Percentiles rank a stretch among this genome's conserved stretches.
phyloP scores from a whole-genome alignment of 2,797 vertebrate genomes.

The Hippoglossus hippoglossus region DNA sequence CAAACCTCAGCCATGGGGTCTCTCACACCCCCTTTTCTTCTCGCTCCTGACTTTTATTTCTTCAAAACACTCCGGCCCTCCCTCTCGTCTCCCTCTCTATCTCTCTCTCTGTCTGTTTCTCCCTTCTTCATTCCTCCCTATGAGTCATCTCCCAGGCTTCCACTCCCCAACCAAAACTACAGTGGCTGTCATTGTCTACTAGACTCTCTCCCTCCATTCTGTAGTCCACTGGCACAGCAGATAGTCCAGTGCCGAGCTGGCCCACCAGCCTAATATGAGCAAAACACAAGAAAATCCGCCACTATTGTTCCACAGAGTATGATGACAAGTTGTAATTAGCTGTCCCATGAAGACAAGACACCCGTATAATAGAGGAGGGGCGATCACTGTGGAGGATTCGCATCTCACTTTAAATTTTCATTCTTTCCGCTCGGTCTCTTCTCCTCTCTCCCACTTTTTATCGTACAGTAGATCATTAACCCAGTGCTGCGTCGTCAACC shows the following conservation, averaged over 20 bases:
- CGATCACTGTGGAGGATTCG: conserved; percentile 41
- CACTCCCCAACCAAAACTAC: conserved; percentile 72
- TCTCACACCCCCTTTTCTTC: conserved; percentile 54
- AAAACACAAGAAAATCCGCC: conserved; percentile 2
- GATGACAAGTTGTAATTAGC: conserved; percentile 73
- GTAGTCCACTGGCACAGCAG: conserved; percentile 44
- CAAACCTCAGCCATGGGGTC: conserved; percentile 65
- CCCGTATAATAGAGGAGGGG: conserved; percentile 50
- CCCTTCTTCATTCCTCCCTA: conserved; percentile 70
- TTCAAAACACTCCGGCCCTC: conserved; percentile 56
- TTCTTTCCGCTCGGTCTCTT: conserved; percentile 27
- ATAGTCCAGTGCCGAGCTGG: conserved; percentile 16
- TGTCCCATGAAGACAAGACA: conserved; percentile 64
- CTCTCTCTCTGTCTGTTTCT: conserved; percentile 44
- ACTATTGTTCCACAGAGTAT: conserved; percentile 37
- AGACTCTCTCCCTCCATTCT: conserved; percentile 35
- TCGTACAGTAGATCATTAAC: conserved; percentile 66
- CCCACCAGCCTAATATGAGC: conserved; percentile 34
- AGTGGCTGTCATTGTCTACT: conserved; percentile 79
- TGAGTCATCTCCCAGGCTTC: conserved; percentile 82
- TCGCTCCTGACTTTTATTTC: conserved; percentile 60
- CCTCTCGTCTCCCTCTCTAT: conserved; percentile 22
- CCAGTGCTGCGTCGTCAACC: conserved; percentile 45
- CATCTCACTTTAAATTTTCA: conserved; percentile 33
- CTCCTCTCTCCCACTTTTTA: conserved; percentile 44